A percentile compares a stretch with the other conserved stretches of the same genome.
These are phyloP conservation scores for Watersipora subatra DNA, from an alignment of 1,140 invertebrate genomes.

Conservation along the genomic window DNA sequence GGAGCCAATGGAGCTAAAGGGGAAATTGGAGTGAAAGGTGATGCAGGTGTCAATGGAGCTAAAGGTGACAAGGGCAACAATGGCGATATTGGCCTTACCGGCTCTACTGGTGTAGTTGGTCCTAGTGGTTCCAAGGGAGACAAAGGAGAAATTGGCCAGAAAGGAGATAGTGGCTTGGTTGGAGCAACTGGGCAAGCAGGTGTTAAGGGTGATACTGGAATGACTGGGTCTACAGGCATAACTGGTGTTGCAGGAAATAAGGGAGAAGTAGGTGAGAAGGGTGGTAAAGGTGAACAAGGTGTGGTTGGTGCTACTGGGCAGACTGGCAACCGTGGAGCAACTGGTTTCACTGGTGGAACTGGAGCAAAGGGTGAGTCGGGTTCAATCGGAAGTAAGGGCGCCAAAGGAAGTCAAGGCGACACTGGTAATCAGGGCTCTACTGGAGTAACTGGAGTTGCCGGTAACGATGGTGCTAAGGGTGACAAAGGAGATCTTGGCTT, in stretches of 20 bases:
- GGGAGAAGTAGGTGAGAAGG: neutral
- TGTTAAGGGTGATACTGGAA: neutral
- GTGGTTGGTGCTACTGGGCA: slow-evolving; percentile 8
- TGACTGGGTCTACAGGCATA: slow-evolving; percentile 1
- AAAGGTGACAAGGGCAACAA: neutral
- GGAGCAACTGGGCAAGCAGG: neutral
- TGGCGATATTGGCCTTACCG: neutral
- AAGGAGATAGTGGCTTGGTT: neutral
- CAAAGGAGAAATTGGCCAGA: slow-evolving; percentile 7
- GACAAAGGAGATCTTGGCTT: neutral
- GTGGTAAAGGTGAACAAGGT: slow-evolving; percentile 3
- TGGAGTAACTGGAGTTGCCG: slow-evolving; percentile 3
- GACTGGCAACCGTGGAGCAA: neutral
- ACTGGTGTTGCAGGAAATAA: neutral
- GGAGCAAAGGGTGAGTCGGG: neutral
- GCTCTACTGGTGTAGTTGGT: neutral
- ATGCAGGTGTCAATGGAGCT: neutral
- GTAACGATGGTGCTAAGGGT: neutral
- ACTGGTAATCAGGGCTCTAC: neutral
- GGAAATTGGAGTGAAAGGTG: neutral
- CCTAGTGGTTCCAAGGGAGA: slow-evolving; percentile 3
- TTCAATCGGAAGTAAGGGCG: neutral
- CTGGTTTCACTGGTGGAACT: neutral
- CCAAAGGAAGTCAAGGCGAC: neutral
- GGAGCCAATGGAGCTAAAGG: slow-evolving; percentile 2